Evolutionary conservation across 2,888 invertebrate species (phyloP), one percentile per base, ranked within the genome.

Genomic region (Poecilus cupreus): DNA sequence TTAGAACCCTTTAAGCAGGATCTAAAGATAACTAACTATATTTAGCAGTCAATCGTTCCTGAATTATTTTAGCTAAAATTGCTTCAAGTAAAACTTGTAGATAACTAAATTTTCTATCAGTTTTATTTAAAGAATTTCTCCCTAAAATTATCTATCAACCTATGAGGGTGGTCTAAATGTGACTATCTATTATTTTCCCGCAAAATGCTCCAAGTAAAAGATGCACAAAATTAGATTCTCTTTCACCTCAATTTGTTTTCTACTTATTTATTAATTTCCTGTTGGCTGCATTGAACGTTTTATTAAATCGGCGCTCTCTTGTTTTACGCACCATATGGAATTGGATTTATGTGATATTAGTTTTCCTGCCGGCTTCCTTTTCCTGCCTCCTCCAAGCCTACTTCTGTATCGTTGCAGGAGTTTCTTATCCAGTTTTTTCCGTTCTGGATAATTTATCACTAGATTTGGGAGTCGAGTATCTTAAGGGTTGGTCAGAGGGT

Each of bases 341-440:
- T 72, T n/a, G 72, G 13, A 72, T 72, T 72, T 72, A 72, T 72
- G 46, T 72, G 72, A 72, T 72, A 72, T 72, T 72, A 72, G 72
- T 72, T 72, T 46, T 72, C 72, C 49, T 11, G 24, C 37, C 43
- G 13, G 16, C 20, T 39, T 68, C 37, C 68, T 68, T 10, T 8
- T 10, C 10, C 72, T 70, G n/a, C 20, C 16, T 37, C 18, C 13
- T 13, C 20, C 20, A 18, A 18, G 37, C 22, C 43, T 70, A 37
- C 13, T 39, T n/a, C 8, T 5, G 20, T 72, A 72, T 49, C 72
- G 43, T 43, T 4, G 22, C 72, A 70, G 26, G 72, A 72, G 18
- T 72, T 72, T 72, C 72, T 72, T 72, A 72, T 72, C 72, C 72
- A 49, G 11, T 72, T 72, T 43, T 70, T 70, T 39, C 39, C 22